Evolutionary conservation across 2,888 invertebrate genomes (phyloP).

Genomic region (Vanessa cardui): DNA sequence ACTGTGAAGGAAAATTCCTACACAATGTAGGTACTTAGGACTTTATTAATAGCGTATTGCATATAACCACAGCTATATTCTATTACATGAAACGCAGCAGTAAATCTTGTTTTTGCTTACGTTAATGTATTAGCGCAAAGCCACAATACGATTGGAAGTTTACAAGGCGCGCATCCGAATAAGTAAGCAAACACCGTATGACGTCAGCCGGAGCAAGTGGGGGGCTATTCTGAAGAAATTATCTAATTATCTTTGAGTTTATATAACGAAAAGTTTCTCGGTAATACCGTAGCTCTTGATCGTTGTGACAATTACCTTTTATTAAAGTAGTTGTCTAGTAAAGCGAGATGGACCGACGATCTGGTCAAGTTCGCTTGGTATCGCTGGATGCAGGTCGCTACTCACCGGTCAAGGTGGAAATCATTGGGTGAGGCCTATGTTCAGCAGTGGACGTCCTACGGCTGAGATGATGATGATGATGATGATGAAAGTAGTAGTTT

Average conservation of each 20-base stretch:
- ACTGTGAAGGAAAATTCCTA: conserved; percentile 6
- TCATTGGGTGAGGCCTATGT: no score
- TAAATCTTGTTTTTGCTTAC: conserved; percentile 49
- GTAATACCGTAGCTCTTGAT: not conserved
- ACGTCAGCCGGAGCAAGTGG: conserved; percentile 60
- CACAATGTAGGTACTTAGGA: conserved; percentile 13
- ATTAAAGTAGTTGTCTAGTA: no score
- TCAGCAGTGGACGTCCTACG: no score
- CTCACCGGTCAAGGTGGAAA: no score
- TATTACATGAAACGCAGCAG: conserved; percentile 34
- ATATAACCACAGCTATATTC: conserved; percentile 12
- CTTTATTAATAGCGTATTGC: conserved; percentile 26
- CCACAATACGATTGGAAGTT: conserved; percentile 72
- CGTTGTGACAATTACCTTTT: no score
- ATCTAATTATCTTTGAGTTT: not conserved
- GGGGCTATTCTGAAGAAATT: conserved; percentile 28
- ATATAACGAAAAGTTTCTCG: not conserved
- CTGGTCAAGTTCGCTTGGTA: no score
- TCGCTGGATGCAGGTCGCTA: no score
- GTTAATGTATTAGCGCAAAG: conserved; percentile 55
- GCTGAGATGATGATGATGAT: no score
- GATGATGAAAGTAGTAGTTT: no score
- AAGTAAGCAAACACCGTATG: conserved; percentile 69
- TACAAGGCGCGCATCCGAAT: conserved; percentile 68
- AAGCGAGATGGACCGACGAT: no score